Base-by-base conservation (phyloP, 2,113 vertebrate species). In the Meleagris gallopavo region DNA sequence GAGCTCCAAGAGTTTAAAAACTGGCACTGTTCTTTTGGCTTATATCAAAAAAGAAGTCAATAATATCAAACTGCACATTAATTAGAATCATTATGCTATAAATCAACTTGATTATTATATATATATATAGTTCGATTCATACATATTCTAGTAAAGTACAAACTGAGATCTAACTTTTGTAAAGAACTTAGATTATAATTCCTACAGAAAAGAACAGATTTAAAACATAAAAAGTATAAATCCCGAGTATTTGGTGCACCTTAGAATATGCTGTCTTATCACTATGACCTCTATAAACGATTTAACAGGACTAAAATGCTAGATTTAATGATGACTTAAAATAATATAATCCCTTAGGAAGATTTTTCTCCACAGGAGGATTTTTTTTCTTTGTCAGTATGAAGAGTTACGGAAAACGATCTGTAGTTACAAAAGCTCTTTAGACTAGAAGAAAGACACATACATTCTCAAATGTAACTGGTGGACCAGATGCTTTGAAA, bases 371-470 rank as follows among this genome's bases (percentile, higher is more conserved):
- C 43, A 32, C 25, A 80, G 43, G 1, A 94, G 70, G 14, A 32
- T 19, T 30, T 55, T 29, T 11, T 30, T 17, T 17, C 78, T 93
- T 91, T 74, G 40, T 70, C 52, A 75, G 46, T 55, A 77, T 0
- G 3, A 79, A 87, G 83, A 75, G 30, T 64, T 82, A 65, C 1
- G 2, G 61, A 83, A 80, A 86, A 64, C 0, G 0, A 67, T 29
- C 81, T 78, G 29, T 72, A 93, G 41, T 78, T 94, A 50, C 60
- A 91, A 97, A 82, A 93, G 38, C 61, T 66, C 50, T 78, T 13
- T 1, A 83, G 25, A 54, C 9, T 50, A 38, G 83, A 22, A 73
- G 43, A 11, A 72, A 21, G 67, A 88, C 48, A 83, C 8, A 64
- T 0, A 50, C 38, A 46, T 71, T 86, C n/a, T 60, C 86, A 69